Percentiles rank a stretch among this genome's conserved stretches.
Conservation (phyloP, 2,888 invertebrate genomes). For the Agrilus biguttatus region DNA sequence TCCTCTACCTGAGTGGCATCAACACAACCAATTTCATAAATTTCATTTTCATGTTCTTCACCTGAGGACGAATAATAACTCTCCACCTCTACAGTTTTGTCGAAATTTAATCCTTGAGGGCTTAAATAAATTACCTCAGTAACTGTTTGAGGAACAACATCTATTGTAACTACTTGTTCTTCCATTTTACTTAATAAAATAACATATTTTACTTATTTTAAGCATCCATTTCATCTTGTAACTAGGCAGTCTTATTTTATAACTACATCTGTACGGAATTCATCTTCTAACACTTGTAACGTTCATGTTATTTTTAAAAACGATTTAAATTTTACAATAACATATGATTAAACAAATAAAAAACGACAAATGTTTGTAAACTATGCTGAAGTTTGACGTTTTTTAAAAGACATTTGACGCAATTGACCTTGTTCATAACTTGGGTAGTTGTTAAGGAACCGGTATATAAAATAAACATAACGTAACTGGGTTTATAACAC, state of each 20-base stretch:
- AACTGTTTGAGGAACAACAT: conserved; percentile 16
- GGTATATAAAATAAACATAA: too few relatives aligned
- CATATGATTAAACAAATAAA: too few relatives aligned
- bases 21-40: conserved; percentile 15
- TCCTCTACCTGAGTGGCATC: conserved; percentile 10
- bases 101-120: neutral
- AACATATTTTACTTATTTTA: neutral
- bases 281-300: too few relatives aligned
- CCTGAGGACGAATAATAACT: conserved; percentile 4
- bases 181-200: neutral
- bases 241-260: neutral
- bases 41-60: conserved; percentile 6
- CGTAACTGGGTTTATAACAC: too few relatives aligned
- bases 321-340: too few relatives aligned
- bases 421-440: too few relatives aligned
- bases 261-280: neutral
- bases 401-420: too few relatives aligned
- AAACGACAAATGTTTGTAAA: too few relatives aligned
- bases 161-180: conserved; percentile 15
- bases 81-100: neutral
- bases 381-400: too few relatives aligned
- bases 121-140: conserved; percentile 14
- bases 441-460: too few relatives aligned
- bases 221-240: neutral
- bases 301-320: too few relatives aligned